Conservation (phyloP, 2,888 invertebrate genomes). For the Scaptomyza polygonia region DNA sequence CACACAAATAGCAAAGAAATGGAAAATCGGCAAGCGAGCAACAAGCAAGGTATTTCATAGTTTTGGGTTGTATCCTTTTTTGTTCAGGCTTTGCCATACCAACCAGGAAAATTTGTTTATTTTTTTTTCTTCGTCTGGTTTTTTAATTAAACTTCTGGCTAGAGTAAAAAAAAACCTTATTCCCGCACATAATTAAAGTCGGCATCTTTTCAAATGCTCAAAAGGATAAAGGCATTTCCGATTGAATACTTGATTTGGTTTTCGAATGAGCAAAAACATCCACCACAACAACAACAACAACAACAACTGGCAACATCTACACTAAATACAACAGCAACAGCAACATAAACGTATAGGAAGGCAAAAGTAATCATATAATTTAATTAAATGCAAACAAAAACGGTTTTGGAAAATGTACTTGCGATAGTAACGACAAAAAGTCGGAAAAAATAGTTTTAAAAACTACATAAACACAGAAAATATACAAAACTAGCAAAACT, state of each 20-base stretch:
- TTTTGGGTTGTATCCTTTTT: conserved; percentile 33
- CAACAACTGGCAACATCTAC: conserved; percentile 32
- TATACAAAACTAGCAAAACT: conserved; percentile 45
- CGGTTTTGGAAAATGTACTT: conserved; percentile 81
- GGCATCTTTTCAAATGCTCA: conserved; percentile 31
- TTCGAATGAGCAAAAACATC: conserved; percentile 9
- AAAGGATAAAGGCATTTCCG: conserved; percentile 39
- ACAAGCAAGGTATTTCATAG: conserved; percentile 57
- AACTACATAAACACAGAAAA: conserved; percentile 64
- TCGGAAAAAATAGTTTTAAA: conserved; percentile 65
- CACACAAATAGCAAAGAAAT: conserved; percentile 3
- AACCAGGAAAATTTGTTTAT: conserved; percentile 34
- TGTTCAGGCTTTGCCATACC: conserved; percentile 41
- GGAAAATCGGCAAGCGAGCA: conserved; percentile 43
- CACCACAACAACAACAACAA: conserved; percentile 24
- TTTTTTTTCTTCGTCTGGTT: conserved; percentile 45
- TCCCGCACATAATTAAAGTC: conserved; percentile 54
- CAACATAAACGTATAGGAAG: background rate
- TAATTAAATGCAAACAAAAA: conserved; percentile 80
- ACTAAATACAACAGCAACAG: conserved; percentile 31
- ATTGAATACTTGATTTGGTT: conserved; percentile 53
- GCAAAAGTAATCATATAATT: conserved; percentile 74
- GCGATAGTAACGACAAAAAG: conserved; percentile 71
- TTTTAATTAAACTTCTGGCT: conserved; percentile 69
- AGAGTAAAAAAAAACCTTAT: conserved; percentile 10